A percentile compares a stretch with the other conserved stretches of the same genome.
phyloP scores from a whole-genome alignment of 1,140 invertebrate species.

The Adelges cooleyi region DNA sequence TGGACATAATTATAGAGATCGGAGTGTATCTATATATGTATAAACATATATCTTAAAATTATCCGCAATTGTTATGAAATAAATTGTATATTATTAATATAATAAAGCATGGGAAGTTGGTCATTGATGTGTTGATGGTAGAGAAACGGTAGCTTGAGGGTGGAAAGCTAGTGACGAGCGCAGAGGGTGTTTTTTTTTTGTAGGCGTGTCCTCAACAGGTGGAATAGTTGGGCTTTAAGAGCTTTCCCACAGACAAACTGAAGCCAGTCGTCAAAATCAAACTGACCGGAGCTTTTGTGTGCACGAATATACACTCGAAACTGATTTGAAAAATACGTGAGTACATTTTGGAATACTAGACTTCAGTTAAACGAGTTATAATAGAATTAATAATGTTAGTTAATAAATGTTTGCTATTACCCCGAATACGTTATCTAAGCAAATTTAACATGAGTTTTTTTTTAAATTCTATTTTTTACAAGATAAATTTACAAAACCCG shows the following conservation, averaged over 20 bases:
- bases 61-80: no score
- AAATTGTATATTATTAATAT: background rate
- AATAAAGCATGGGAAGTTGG: background rate
- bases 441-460: no score
- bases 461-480: no score
- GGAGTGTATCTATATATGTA: no score
- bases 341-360: no score
- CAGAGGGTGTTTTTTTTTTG: background rate
- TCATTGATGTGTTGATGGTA: background rate
- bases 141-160: background rate
- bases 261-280: constrained; percentile 17
- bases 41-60: no score
- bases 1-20: no score
- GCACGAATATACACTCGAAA: background rate
- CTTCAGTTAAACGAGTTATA: no score
- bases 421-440: no score
- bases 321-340: constrained; percentile 10
- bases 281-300: constrained; percentile 17
- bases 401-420: no score
- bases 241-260: constrained; percentile 17
- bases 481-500: no score
- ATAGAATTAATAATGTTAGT: no score
- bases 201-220: constrained; percentile 27
- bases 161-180: constrained; percentile 6
- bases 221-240: constrained; percentile 13